phyloP scores from a whole-genome alignment of 1,140 invertebrate species.

The Apocrypta bakeri region DNA sequence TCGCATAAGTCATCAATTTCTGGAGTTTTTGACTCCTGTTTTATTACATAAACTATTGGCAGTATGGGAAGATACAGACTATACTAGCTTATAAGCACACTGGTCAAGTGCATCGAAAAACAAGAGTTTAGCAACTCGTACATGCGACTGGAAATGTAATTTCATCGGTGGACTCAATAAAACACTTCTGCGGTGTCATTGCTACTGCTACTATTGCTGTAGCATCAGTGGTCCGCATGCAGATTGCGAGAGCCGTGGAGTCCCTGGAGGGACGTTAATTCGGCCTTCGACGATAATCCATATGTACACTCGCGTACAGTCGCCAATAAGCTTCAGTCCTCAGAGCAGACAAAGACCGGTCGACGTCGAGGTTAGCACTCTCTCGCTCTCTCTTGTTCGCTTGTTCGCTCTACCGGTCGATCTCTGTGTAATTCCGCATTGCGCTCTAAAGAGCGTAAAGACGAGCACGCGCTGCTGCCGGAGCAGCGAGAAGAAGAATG shows the following conservation, averaged over 20 bases:
- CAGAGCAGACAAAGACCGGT: neutral
- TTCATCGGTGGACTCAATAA: conserved; percentile 1
- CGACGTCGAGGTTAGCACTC: neutral
- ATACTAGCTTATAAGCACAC: neutral
- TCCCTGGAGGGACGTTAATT: neutral
- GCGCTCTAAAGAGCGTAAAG: conserved; percentile 23
- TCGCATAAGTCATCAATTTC: no score
- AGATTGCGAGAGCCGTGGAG: neutral
- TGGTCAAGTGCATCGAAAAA: neutral
- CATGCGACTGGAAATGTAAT: no score
- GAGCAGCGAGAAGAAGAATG: conserved; percentile 24
- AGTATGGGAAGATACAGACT: neutral
- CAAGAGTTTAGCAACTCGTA: no score
- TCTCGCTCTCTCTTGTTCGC: conserved; percentile 26
- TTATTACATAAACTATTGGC: no score
- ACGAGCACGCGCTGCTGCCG: neutral
- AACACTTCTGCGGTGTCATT: no score
- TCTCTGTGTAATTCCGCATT: conserved; percentile 34
- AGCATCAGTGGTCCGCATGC: neutral
- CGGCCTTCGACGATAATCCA: conserved; percentile 7
- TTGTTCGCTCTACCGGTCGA: conserved; percentile 10
- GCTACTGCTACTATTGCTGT: no score
- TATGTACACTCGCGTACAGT: neutral
- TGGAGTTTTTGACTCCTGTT: no score
- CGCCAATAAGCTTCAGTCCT: neutral